Evolutionary conservation across 2,797 vertebrate genomes (phyloP).

Genomic region (Apogon hyalosoma): DNA sequence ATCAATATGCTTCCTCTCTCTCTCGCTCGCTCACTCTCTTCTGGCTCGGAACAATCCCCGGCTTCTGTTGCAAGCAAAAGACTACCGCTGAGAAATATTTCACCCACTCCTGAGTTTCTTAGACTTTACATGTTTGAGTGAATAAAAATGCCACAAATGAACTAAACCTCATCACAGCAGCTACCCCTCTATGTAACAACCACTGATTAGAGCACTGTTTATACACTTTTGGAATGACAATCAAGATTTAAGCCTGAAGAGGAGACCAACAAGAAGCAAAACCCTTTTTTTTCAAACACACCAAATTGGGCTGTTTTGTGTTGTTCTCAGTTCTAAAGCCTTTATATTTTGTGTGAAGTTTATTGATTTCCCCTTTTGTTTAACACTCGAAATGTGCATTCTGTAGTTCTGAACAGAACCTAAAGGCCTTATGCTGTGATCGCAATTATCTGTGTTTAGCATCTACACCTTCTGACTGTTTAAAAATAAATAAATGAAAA

Average conservation of each 20-base stretch:
- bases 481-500: constrained; percentile 14
- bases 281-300: background rate
- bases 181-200: background rate
- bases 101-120: constrained; percentile 4
- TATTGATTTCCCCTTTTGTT: background rate
- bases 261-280: background rate
- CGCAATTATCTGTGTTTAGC: constrained; percentile 27
- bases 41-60: background rate
- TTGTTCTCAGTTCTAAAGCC: background rate
- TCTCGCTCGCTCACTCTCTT: background rate
- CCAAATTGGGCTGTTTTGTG: constrained; percentile 6
- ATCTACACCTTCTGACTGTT: background rate
- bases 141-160: background rate
- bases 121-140: constrained; percentile 1
- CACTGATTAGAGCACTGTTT: background rate
- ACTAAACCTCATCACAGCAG: background rate
- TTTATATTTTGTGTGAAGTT: background rate
- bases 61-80: constrained; percentile 4
- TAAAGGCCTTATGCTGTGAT: background rate
- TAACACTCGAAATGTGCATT: background rate
- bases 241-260: background rate
- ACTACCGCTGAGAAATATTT: constrained; percentile 12
- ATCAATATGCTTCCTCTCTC: constrained; percentile 33
- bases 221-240: background rate
- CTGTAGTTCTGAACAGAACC: constrained; percentile 1